Evolutionary conservation across 2,113 vertebrate species (phyloP).

Genomic region (Gallinago jamesoni): DNA sequence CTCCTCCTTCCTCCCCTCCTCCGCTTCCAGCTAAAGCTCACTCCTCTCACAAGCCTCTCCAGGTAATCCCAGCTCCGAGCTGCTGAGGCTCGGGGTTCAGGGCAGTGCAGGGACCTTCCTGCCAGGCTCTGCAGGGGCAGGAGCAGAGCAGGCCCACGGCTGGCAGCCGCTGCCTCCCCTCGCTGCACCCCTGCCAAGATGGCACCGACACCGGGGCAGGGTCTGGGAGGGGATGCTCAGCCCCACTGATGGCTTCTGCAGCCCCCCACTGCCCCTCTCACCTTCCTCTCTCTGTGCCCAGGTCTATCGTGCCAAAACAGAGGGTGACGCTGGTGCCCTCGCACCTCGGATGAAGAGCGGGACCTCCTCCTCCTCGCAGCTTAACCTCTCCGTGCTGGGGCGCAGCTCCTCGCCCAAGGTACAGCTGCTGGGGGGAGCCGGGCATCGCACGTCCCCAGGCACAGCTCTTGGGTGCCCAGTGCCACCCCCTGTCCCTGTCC

Average conservation of each 20-base stretch:
- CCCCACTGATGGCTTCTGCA: accelerated
- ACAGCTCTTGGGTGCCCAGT: accelerated
- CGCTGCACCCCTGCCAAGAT: neutral
- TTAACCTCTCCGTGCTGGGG: slow-evolving; percentile 76
- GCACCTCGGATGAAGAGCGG: slow-evolving; percentile 68
- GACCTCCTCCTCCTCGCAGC: slow-evolving; percentile 74
- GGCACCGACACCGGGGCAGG: neutral
- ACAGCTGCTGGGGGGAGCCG: neutral
- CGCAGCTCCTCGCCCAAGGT: slow-evolving; percentile 86
- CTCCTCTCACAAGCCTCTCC: slow-evolving; percentile 81
- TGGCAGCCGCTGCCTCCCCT: neutral
- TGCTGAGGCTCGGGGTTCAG: neutral
- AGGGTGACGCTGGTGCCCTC: slow-evolving; percentile 69
- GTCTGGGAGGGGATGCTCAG: neutral
- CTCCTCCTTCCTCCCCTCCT: slow-evolving; percentile 84
- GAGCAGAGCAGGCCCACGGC: neutral
- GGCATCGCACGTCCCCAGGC: accelerated
- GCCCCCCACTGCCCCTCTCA: neutral
- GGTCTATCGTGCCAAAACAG: slow-evolving; percentile 86
- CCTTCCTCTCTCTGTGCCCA: slow-evolving; percentile 7
- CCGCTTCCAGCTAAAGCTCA: slow-evolving; percentile 90
- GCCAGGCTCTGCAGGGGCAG: neutral
- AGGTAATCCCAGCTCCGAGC: slow-evolving; percentile 80
- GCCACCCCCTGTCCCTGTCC: neutral
- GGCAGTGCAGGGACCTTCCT: neutral